These are phyloP conservation scores for Ridgeia piscesae DNA, from an alignment of 1,140 invertebrate genomes.

Conservation along the genomic window DNA sequence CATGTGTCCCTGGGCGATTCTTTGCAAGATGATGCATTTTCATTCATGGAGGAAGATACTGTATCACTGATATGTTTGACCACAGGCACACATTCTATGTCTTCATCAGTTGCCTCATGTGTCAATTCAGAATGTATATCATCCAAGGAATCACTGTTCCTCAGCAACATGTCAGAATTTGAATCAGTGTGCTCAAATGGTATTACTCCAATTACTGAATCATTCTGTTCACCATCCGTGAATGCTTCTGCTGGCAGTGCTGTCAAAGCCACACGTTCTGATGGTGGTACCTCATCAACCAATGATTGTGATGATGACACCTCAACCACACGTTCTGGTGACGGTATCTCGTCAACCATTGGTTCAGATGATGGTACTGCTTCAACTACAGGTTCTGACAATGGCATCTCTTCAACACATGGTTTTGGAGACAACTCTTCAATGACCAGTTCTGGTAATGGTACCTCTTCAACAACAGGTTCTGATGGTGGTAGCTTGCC, in stretches of 20 bases:
- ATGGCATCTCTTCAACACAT: background rate
- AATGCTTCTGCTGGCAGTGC: background rate
- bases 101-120: background rate
- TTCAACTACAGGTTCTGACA: background rate
- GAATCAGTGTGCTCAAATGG: background rate
- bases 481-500: background rate
- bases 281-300: background rate
- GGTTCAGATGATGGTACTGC: background rate
- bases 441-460: too few relatives aligned
- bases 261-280: too few relatives aligned
- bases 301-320: background rate
- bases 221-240: background rate
- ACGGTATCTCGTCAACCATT: background rate
- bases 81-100: background rate
- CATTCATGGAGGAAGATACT: background rate
- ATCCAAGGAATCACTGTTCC: background rate
- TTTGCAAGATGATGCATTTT: background rate
- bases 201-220: background rate
- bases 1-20: too few relatives aligned
- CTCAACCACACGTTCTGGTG: background rate
- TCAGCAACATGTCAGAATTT: background rate
- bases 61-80: background rate
- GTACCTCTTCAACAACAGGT: too few relatives aligned
- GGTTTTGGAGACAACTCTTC: background rate
- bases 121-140: background rate